Evolutionary conservation across 2,888 invertebrate species (phyloP), one percentile per base, ranked within the genome.

Genomic region (Trissolcus brochymenae): DNA sequence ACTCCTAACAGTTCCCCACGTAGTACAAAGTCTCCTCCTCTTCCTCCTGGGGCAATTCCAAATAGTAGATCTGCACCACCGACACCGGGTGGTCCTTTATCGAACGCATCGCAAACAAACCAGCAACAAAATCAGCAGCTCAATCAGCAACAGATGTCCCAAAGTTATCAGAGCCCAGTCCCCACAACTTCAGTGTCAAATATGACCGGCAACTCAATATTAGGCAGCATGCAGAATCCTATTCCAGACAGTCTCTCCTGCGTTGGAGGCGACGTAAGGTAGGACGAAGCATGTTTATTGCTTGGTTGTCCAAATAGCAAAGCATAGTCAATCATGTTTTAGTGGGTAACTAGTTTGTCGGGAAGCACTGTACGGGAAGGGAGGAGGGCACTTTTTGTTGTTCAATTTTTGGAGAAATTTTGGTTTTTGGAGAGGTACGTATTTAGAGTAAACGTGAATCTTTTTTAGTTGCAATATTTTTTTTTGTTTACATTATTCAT

Each of bases 1-100:
- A 96, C 96, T 1, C 96, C 95, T 1, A 96, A 96, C 88, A 96
- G 95, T 60, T 96, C 95, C 41, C 96, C 96, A 16, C 92, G 95
- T 35, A 95, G 95, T 81, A 95, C 95, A 40, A 96, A 96, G 88
- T 95, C 95, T 35, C 96, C 96, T 0, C 95, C 96, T 0, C 90
- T 94, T 81, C 91, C 93, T 21, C 93, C 93, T 0, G 93, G 93
- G 6, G 89, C 91, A 25, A 88, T 88, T 72, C 85, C 85, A 13
- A 88, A 84, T 62, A 89, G 89, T 57, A 87, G 90, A 79, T 90
- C 90, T 16, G 90, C 90, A n/a, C 90, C 91, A 1, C 89, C 91
- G 25, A 91, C 91, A 41, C 90, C 91, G 0, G 90, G 91, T 21
- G 89, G 89, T 41, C 85, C 88, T 0, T 76, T 88, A 7, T 84